Percentiles rank a stretch among this genome's conserved stretches.
These are phyloP conservation scores for Camponotus fellah DNA, from an alignment of 2,888 invertebrate species.

Conservation along the genomic window DNA sequence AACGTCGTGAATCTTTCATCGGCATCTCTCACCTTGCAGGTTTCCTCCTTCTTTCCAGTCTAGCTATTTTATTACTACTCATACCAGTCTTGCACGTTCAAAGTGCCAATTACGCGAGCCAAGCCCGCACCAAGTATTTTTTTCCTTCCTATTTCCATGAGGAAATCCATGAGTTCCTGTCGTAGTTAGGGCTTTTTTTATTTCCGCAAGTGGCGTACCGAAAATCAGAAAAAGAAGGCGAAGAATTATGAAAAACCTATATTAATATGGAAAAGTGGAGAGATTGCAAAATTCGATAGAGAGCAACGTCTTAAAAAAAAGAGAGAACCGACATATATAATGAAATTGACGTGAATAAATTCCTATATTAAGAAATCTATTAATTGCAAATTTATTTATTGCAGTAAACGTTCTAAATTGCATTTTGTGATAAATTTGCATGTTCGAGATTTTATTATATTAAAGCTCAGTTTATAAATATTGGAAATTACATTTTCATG, in stretches of 20 bases:
- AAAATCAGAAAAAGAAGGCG: slow-evolving; percentile 23
- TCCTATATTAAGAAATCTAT: slow-evolving; percentile 11
- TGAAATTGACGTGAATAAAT: slow-evolving; percentile 13
- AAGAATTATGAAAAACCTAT: slow-evolving; percentile 46
- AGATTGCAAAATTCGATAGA: slow-evolving; percentile 20
- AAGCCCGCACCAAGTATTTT: slow-evolving; percentile 57
- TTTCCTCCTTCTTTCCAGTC: slow-evolving; percentile 24
- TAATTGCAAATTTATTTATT: slow-evolving; percentile 10
- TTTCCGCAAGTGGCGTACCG: slow-evolving; percentile 41
- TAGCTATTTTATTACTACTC: slow-evolving; percentile 68
- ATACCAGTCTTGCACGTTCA: slow-evolving; percentile 64
- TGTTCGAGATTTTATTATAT: background rate
- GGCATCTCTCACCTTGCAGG: background rate
- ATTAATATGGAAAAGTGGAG: slow-evolving; percentile 38
- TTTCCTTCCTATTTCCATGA: slow-evolving; percentile 39
- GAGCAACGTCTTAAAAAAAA: background rate
- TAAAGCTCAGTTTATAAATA: background rate
- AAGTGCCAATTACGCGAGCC: slow-evolving; percentile 73
- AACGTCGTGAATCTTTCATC: slow-evolving; percentile 70
- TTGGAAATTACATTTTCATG: background rate
- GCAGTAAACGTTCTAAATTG: background rate
- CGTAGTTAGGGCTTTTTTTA: slow-evolving; percentile 54
- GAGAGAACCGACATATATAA: background rate
- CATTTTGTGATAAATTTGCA: background rate
- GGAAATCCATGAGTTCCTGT: slow-evolving; percentile 45